Evolutionary conservation across 1,140 invertebrate species (phyloP).

Genomic region (Sitophilus oryzae): DNA sequence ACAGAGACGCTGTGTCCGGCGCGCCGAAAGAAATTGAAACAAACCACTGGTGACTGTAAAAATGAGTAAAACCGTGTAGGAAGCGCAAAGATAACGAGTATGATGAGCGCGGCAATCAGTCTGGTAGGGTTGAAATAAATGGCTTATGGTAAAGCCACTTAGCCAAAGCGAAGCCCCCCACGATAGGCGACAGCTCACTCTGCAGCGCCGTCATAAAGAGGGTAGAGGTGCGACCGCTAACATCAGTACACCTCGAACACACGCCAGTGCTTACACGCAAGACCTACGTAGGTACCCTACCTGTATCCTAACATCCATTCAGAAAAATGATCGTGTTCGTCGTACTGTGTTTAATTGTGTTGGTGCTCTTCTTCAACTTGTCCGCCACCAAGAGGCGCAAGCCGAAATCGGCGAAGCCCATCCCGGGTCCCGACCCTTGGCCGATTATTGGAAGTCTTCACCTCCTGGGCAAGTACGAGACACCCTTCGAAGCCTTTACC

Average conservation of each 20-base stretch:
- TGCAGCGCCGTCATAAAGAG: constrained; percentile 39
- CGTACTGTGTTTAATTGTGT: constrained; percentile 30
- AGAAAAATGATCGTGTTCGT: constrained; percentile 38
- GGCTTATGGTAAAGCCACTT: constrained; percentile 16
- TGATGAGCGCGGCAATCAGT: constrained; percentile 14
- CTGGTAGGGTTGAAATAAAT: constrained; percentile 21
- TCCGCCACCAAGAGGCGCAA: constrained; percentile 28
- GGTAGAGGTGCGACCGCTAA: constrained; percentile 38
- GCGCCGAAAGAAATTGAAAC: too few relatives aligned
- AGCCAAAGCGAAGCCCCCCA: constrained; percentile 20
- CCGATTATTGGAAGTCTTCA: constrained; percentile 69
- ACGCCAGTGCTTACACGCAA: constrained; percentile 22
- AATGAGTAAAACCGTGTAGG: neutral
- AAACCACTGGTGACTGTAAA: too few relatives aligned
- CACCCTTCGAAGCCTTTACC: constrained; percentile 68
- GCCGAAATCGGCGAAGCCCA: constrained; percentile 30
- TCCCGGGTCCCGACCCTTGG: constrained; percentile 58
- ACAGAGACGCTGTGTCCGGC: too few relatives aligned
- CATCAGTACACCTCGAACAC: constrained; percentile 30
- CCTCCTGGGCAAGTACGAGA: constrained; percentile 56
- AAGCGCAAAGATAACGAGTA: neutral
- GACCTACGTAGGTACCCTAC: too few relatives aligned
- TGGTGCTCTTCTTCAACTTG: constrained; percentile 35
- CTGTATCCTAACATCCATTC: constrained; percentile 19
- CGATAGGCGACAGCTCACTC: constrained; percentile 20